Conservation (phyloP, 1,140 invertebrate genomes). For the Drosophila pectinifera region DNA sequence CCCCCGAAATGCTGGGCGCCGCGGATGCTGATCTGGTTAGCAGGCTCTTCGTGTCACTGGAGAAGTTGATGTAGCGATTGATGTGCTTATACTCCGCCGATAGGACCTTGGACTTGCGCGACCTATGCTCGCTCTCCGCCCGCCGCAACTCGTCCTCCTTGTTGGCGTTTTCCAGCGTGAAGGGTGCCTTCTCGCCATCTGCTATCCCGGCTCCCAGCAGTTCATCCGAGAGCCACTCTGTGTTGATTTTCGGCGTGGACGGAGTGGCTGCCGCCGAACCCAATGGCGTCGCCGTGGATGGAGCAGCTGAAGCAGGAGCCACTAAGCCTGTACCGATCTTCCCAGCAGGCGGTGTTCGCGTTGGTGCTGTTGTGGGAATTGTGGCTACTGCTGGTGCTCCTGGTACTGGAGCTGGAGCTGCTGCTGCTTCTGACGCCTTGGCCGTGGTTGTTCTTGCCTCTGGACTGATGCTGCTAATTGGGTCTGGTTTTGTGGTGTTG, state of each 20-base stretch:
- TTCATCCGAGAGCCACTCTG: slow-evolving; percentile 65
- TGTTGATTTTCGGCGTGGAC: slow-evolving; percentile 71
- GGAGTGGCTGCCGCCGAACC: slow-evolving; percentile 58
- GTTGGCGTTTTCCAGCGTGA: slow-evolving; percentile 79
- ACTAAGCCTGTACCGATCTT: background rate
- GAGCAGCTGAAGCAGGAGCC: background rate
- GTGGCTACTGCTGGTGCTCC: background rate
- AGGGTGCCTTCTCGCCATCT: slow-evolving; percentile 61
- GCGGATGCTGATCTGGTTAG: slow-evolving; percentile 73
- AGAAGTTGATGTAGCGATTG: slow-evolving; percentile 83
- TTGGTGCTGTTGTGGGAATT: slow-evolving; percentile 3
- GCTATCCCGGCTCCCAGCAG: slow-evolving; percentile 25
- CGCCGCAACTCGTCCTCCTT: slow-evolving; percentile 76
- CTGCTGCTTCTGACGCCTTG: background rate
- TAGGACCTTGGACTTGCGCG: slow-evolving; percentile 78
- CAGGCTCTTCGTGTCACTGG: slow-evolving; percentile 76
- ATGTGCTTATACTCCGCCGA: slow-evolving; percentile 81
- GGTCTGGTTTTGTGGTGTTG: slow-evolving; percentile 28
- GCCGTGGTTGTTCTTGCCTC: slow-evolving; percentile 2
- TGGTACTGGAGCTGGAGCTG: slow-evolving; percentile 2
- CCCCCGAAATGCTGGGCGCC: slow-evolving; percentile 57
- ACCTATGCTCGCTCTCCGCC: slow-evolving; percentile 75
- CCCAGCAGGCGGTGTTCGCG: background rate
- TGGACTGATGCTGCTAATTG: slow-evolving; percentile 31
- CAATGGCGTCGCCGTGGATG: slow-evolving; percentile 26